Conservation (phyloP, 92 coral and sea anemone genomes). For the Epizoanthus rinbou region DNA sequence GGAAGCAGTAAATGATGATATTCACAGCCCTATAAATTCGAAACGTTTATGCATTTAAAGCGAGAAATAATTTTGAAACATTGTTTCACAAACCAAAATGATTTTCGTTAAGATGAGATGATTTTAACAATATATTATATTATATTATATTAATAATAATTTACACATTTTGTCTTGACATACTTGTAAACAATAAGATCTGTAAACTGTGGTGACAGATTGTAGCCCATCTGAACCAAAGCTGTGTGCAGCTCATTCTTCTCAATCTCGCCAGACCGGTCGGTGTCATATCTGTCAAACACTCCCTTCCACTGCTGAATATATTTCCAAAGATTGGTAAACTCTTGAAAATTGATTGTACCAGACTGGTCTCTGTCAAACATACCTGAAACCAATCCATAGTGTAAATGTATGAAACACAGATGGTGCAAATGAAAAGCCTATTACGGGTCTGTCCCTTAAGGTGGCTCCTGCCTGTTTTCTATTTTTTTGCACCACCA, state of each 20-base stretch:
- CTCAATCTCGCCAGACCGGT: constrained; percentile 94
- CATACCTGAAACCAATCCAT: constrained; percentile 65
- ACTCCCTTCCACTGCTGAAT: constrained; percentile 99
- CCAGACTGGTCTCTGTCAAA: constrained; percentile 98
- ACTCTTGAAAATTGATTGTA: constrained; percentile 92
- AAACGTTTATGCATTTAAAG: too few species aligned
- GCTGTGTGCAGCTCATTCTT: constrained; percentile 84
- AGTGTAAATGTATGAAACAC: background rate
- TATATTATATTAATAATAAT: too few species aligned
- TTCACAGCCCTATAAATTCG: too few species aligned
- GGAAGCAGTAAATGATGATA: too few species aligned
- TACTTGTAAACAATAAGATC: constrained; percentile 76
- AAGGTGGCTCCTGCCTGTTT: too few species aligned
- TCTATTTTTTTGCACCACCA: too few species aligned
- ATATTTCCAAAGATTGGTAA: constrained; percentile 88
- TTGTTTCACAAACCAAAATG: too few species aligned
- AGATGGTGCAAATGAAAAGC: too few species aligned
- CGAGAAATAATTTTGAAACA: too few species aligned
- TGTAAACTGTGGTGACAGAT: constrained; percentile 75
- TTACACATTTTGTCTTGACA: background rate
- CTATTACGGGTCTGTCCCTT: too few species aligned
- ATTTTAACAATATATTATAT: too few species aligned
- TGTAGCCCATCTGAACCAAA: constrained; percentile 89
- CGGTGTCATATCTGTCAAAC: constrained; percentile 94
- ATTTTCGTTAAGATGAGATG: too few species aligned